Conservation (phyloP, 2,797 vertebrate genomes). For the Malacoraja senta region DNA sequence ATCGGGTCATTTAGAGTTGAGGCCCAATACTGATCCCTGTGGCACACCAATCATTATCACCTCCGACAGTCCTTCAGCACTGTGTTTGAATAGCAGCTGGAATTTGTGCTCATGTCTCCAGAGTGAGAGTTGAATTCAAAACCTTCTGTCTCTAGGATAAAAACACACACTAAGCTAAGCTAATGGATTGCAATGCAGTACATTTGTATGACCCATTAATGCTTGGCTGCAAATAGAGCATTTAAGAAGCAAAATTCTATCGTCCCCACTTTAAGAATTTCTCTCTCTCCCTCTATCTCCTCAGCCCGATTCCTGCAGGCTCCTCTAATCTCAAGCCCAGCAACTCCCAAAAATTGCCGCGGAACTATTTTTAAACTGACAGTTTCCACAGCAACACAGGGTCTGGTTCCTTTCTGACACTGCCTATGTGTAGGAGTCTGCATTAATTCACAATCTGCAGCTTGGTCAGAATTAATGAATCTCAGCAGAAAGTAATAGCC, state of each 20-base stretch:
- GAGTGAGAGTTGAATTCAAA: background rate
- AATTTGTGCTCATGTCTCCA: background rate
- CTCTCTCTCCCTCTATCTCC: background rate
- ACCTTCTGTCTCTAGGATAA: background rate
- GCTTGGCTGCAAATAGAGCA: background rate
- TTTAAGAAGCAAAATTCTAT: conserved; percentile 35
- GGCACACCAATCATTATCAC: background rate
- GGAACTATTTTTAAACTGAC: conserved; percentile 53
- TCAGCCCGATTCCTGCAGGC: background rate
- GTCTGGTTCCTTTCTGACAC: conserved; percentile 45
- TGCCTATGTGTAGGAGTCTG: background rate
- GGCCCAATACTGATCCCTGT: no score
- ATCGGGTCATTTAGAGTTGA: no score
- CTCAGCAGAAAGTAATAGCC: background rate
- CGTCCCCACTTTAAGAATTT: conserved; percentile 43
- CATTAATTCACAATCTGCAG: background rate
- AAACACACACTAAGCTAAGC: no score
- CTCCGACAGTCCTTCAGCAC: background rate
- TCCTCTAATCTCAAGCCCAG: background rate
- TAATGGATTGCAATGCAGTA: no score
- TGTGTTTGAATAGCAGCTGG: background rate
- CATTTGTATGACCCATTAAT: background rate
- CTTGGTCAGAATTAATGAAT: background rate
- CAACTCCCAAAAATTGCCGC: conserved; percentile 40
- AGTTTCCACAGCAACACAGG: conserved; percentile 51